phyloP scores from a whole-genome alignment of 2,113 vertebrate genomes.

The Geothlypis trichas region DNA sequence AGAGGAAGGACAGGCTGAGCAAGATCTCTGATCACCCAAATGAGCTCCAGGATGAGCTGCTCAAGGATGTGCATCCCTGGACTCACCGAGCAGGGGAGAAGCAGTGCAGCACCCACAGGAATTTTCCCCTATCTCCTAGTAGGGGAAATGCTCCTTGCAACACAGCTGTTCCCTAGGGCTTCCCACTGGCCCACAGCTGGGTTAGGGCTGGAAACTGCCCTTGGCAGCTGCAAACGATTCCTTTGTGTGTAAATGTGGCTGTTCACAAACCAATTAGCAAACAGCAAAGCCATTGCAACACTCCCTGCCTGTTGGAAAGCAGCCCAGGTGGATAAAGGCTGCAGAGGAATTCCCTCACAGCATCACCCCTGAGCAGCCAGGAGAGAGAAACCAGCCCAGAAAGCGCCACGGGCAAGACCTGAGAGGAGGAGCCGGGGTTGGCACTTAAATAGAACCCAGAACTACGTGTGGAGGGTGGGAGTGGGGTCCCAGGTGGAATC shows the following conservation, averaged over 20 bases:
- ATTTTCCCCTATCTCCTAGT: accelerated
- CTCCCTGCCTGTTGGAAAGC: accelerated
- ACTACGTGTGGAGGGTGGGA: not conserved
- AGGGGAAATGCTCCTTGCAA: accelerated
- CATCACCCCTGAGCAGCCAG: accelerated
- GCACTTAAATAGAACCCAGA: not conserved
- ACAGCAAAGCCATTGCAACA: accelerated
- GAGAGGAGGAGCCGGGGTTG: accelerated
- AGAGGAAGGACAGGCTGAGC: not conserved
- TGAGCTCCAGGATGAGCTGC: not conserved
- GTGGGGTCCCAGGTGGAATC: not conserved
- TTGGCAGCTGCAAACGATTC: not conserved
- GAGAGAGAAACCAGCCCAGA: accelerated
- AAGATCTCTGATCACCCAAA: not conserved
- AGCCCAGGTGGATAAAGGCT: accelerated
- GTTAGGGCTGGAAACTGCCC: accelerated
- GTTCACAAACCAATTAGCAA: no score
- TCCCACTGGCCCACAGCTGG: accelerated
- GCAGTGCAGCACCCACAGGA: not conserved
- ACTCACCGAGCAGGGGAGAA: not conserved
- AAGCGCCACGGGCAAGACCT: accelerated
- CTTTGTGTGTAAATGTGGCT: accelerated
- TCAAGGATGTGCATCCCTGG: not conserved
- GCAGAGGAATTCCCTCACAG: not conserved
- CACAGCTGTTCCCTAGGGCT: not conserved